phyloP scores from a whole-genome alignment of 2,797 vertebrate genomes.

The Chlorospingus flavigularis region DNA sequence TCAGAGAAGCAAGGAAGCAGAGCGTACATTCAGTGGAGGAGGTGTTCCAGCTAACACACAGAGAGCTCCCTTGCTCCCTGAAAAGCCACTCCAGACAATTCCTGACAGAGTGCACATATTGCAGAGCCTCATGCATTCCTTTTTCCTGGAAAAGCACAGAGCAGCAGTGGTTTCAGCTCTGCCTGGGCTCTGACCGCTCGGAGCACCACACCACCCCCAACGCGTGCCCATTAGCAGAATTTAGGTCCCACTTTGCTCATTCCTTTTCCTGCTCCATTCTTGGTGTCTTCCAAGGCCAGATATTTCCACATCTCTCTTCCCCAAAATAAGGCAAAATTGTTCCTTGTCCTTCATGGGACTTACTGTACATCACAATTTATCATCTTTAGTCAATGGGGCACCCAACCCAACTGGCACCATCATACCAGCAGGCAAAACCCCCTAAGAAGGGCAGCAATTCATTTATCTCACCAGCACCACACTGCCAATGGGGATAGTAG shows the following conservation, averaged over 20 bases:
- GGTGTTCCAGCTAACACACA: constrained; percentile 13
- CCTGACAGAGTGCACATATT: not conserved
- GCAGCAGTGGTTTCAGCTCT: not conserved
- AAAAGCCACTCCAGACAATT: constrained; percentile 7
- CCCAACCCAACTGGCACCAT: not conserved
- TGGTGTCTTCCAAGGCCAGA: not conserved
- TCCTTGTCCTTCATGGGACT: not conserved
- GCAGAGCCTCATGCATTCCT: not conserved
- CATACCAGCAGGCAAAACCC: not conserved
- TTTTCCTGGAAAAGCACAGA: constrained; percentile 27
- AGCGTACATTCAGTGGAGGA: not conserved
- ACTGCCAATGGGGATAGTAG: not conserved
- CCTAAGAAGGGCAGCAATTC: not conserved
- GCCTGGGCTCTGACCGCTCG: rapidly evolving
- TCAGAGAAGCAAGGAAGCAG: not conserved
- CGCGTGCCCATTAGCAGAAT: rapidly evolving
- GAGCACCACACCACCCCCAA: not conserved
- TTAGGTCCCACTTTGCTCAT: not conserved
- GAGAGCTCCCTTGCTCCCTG: not conserved
- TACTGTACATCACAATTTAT: not conserved
- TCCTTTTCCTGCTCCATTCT: not conserved
- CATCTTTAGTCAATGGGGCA: not conserved
- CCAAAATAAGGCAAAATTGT: not conserved
- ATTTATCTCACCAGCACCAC: not conserved
- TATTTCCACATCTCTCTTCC: not conserved